Evolutionary conservation across 2,797 vertebrate species (phyloP).

Genomic region (Microctenopoma steveboyesi): DNA sequence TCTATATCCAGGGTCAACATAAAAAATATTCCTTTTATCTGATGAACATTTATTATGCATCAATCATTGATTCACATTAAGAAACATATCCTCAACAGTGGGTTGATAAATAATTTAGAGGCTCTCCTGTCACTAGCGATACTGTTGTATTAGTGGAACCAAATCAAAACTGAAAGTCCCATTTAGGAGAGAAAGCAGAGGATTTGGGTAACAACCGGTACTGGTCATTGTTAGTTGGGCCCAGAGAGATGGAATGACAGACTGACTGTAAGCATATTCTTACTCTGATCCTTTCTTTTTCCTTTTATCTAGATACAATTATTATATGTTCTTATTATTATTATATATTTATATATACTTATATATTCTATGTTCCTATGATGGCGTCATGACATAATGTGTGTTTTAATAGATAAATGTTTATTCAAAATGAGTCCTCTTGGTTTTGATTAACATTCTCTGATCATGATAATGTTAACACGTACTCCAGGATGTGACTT

Average conservation of each 20-base stretch:
- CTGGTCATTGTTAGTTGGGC: conserved; percentile 1
- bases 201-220: conserved; percentile 42
- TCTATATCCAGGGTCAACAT: conserved; percentile 47
- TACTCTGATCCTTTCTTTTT: too few species aligned
- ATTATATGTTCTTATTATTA: too few species aligned
- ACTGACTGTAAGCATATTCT: conserved; percentile 10
- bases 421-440: neutral
- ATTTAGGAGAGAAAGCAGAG: conserved; percentile 55
- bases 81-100: conserved; percentile 71
- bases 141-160: conserved; percentile 62
- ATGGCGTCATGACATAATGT: neutral
- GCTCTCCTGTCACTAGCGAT: conserved; percentile 62
- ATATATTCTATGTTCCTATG: too few species aligned
- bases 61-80: conserved; percentile 79
- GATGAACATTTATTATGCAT: conserved; percentile 75
- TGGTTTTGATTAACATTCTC: neutral
- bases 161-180: conserved; percentile 75
- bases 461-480: neutral
- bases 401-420: neutral
- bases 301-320: neutral
- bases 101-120: conserved; percentile 78
- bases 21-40: conserved; percentile 63
- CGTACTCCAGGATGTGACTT: neutral
- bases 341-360: too few species aligned
- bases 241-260: conserved; percentile 46